Evolutionary conservation across 2,888 invertebrate genomes (phyloP).

Genomic region (Eustalomyia histrio): DNA sequence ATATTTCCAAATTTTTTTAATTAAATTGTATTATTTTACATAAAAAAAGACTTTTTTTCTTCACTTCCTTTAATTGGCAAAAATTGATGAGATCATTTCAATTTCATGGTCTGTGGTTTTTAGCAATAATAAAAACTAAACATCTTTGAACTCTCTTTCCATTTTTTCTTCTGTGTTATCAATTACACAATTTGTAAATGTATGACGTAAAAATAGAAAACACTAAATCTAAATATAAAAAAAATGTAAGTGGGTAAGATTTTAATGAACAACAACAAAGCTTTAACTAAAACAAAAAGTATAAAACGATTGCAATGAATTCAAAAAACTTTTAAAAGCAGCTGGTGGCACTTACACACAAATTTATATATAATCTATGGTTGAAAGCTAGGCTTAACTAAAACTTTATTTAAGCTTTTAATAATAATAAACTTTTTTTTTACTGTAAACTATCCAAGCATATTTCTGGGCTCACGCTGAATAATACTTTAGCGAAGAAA

Average conservation of each 20-base stretch:
- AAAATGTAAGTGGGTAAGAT: too few relatives aligned
- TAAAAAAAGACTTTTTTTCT: conserved; percentile 69
- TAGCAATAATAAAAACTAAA: conserved; percentile 12
- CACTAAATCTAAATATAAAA: background rate
- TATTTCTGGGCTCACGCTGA: conserved; percentile 28
- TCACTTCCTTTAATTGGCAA: conserved; percentile 67
- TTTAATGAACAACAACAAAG: background rate
- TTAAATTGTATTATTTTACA: conserved; percentile 42
- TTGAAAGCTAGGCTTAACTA: conserved; percentile 16
- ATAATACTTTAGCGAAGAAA: conserved; percentile 15
- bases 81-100: conserved; percentile 52
- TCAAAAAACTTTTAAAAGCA: background rate
- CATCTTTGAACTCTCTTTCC: conserved; percentile 49
- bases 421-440: background rate
- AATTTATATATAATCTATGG: background rate
- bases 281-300: background rate
- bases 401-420: background rate
- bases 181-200: conserved; percentile 36
- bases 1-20: conserved; percentile 69
- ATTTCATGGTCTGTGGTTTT: conserved; percentile 58
- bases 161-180: conserved; percentile 32
- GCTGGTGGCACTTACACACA: background rate
- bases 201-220: background rate
- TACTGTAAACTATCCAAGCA: conserved; percentile 3
- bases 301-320: too few relatives aligned